Conservation (phyloP, 2,113 vertebrate genomes). For the Apodemus sylvaticus region DNA sequence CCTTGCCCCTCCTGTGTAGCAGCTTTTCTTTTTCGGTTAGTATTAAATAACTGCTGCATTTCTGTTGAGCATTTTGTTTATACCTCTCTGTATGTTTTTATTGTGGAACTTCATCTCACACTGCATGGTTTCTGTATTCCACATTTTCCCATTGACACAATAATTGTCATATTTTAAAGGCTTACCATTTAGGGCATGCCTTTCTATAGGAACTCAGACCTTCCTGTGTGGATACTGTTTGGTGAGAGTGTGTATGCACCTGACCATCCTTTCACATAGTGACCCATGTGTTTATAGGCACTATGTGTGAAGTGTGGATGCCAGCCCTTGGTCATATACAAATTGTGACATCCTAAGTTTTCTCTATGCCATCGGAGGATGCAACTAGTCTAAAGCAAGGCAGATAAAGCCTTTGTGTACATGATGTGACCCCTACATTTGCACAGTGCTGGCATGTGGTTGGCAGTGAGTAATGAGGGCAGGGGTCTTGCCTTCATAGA, state of each 20-base stretch:
- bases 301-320: rapidly evolving
- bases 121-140: not conserved
- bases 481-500: too few species aligned
- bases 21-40: not conserved
- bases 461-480: not conserved
- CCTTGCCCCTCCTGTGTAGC: not conserved
- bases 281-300: not conserved
- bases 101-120: not conserved
- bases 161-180: not conserved
- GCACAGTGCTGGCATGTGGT: rapidly evolving
- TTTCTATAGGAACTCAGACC: not conserved
- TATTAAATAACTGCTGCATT: not conserved
- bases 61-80: not conserved
- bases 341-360: not conserved
- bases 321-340: not conserved
- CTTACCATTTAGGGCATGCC: not conserved
- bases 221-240: not conserved
- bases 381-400: not conserved
- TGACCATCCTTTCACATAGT: not conserved
- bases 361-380: rapidly evolving
- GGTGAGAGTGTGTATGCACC: not conserved
- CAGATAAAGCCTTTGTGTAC: not conserved
- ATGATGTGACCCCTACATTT: not conserved
- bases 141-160: not conserved
- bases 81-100: not conserved